phyloP scores from a whole-genome alignment of 1,140 invertebrate genomes.

The Neodiprion fabricii region DNA sequence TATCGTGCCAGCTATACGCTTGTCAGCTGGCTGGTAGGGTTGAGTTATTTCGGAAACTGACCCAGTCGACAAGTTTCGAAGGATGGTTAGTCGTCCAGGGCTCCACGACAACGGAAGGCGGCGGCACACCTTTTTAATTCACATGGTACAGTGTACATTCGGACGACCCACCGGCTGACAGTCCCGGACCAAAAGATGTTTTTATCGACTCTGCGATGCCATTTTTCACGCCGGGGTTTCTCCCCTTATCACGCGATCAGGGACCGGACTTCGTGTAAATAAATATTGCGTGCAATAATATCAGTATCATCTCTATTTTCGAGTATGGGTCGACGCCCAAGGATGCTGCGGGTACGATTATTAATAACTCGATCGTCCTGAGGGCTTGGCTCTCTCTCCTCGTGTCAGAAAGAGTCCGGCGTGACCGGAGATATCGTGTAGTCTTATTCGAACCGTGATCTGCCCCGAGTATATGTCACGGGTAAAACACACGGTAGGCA shows the following conservation, averaged over 20 bases:
- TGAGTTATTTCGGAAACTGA: too few species aligned
- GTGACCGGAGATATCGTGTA: not conserved
- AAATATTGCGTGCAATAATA: slow-evolving; percentile 43
- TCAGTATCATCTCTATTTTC: slow-evolving; percentile 31
- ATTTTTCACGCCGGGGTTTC: too few species aligned
- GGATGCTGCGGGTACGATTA: slow-evolving; percentile 29
- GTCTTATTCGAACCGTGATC: not conserved
- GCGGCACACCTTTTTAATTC: not conserved
- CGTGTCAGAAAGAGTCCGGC: not conserved
- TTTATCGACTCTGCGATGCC: too few species aligned
- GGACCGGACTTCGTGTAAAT: slow-evolving; percentile 37
- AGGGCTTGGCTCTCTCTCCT: not conserved
- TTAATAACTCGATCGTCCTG: slow-evolving; percentile 31
- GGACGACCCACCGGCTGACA: too few species aligned
- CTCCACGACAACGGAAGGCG: not conserved
- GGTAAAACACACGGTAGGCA: not conserved
- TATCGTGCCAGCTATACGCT: not conserved
- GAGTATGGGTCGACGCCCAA: slow-evolving; percentile 27
- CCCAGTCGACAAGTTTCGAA: too few species aligned
- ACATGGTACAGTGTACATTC: not conserved
- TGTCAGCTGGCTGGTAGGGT: too few species aligned
- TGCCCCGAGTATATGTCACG: not conserved
- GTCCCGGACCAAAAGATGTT: too few species aligned
- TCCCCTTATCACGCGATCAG: not conserved
- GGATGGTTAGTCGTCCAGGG: too few species aligned